These are phyloP conservation scores for Muscidifurax raptorellus DNA, from an alignment of 1,140 invertebrate genomes.

Conservation along the genomic window DNA sequence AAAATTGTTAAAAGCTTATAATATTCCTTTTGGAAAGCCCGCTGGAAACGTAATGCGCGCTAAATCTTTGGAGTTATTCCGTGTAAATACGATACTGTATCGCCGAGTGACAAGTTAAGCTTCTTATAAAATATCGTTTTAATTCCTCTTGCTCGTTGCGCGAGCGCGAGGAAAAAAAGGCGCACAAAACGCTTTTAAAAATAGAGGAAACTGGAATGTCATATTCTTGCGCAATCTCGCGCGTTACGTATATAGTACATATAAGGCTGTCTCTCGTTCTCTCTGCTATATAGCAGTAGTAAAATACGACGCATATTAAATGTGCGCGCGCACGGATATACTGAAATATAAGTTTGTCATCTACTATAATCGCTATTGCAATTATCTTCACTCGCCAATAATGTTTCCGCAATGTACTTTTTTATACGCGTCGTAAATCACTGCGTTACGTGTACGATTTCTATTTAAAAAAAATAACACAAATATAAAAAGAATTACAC, in stretches of 20 bases:
- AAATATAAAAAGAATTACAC: not conserved
- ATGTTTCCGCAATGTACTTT: not conserved
- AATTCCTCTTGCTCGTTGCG: not conserved
- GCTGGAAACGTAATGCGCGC: too few relatives aligned
- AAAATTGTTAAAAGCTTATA: not conserved
- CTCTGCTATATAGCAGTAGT: not conserved
- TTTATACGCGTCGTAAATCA: too few relatives aligned
- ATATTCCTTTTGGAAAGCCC: not conserved
- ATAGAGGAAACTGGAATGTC: not conserved
- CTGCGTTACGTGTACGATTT: too few relatives aligned
- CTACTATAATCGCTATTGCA: not conserved
- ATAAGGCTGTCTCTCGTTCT: not conserved
- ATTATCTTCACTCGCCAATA: not conserved
- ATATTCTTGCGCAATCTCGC: not conserved
- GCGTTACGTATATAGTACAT: not conserved
- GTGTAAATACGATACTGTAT: not conserved
- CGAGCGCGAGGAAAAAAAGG: not conserved
- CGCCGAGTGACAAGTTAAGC: not conserved
- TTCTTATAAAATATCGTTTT: constrained; percentile 2
- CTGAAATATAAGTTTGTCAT: not conserved
- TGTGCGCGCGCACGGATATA: not conserved
- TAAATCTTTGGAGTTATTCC: not conserved
- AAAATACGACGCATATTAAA: not conserved
- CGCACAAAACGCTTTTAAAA: not conserved
- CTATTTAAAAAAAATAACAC: too few relatives aligned